Conservation (phyloP, 1,140 invertebrate genomes). For the Phortica variegata region DNA sequence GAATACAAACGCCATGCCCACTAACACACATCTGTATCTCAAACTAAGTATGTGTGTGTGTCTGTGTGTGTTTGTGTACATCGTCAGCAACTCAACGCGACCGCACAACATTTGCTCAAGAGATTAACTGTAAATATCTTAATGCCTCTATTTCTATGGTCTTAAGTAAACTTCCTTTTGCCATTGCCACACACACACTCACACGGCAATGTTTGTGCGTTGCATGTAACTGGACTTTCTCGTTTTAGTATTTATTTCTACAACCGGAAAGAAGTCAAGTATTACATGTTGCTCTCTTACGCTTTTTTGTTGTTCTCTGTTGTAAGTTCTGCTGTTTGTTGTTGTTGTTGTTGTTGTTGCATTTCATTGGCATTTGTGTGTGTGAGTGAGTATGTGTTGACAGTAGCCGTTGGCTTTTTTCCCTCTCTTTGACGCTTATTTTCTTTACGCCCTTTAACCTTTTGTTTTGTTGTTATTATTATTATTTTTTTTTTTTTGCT, state of each 20-base stretch:
- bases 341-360: slow-evolving; percentile 22
- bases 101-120: slow-evolving; percentile 50
- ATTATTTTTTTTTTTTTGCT: too few relatives aligned
- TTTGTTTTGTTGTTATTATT: too few relatives aligned
- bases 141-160: slow-evolving; percentile 55
- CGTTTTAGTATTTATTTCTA: too few relatives aligned
- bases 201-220: not conserved
- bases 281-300: slow-evolving; percentile 17
- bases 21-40: not conserved
- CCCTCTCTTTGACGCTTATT: slow-evolving; percentile 7
- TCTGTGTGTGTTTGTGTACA: not conserved
- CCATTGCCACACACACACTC: slow-evolving; percentile 10
- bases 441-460: too few relatives aligned
- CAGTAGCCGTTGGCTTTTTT: slow-evolving; percentile 38
- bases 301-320: slow-evolving; percentile 17
- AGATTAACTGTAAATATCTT: slow-evolving; percentile 56
- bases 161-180: slow-evolving; percentile 49
- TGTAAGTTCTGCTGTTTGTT: too few relatives aligned
- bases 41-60: not conserved
- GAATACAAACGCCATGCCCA: too few relatives aligned
- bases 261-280: slow-evolving; percentile 38
- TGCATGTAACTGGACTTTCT: too few relatives aligned
- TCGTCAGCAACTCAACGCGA: slow-evolving; percentile 20
- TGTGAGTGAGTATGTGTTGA: slow-evolving; percentile 43
- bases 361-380: slow-evolving; percentile 45